Base-by-base conservation (phyloP, 2,113 vertebrate species). In the Stegastes partitus region DNA sequence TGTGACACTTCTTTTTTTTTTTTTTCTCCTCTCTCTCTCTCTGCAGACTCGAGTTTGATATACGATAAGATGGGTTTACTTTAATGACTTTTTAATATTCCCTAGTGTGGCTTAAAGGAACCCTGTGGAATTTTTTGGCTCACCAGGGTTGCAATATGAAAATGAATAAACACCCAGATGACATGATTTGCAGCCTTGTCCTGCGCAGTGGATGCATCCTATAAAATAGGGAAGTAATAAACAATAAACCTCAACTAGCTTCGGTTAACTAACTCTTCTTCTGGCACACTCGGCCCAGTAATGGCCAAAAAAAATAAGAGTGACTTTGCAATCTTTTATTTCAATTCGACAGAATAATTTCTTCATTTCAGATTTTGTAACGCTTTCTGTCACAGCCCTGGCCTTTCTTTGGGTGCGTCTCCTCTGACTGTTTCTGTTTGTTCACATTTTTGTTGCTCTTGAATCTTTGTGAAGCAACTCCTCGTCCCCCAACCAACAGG, bases 41-140 rank as follows among this genome's bases (percentile, higher is more conserved):
- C 57, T 67, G 57, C 65, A 71, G 54, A 69, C 21, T 19, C 21
- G 28, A 12, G 51, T 56, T 37, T 64, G 62, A 71, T 68, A 72
- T 53, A 65, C 5, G 28, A 62, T 54, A 28, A 47, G 22, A 68
- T 57, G 16, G 31, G 39, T 53, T 76, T 25, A 57, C 58, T 58
- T 73, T 25, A 68, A 65, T 23, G 37, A 58, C 58, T 74, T 44
- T 25, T 68, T 72, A 51, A 59, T 62, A 53, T 23, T 28, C 62
- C 74, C 25, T 11, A 44, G 34, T 68, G 58, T 31, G 76, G 26
- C 51, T 78, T 55, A 23, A 79, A 73, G 54, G 51, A 51, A 44
- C 12, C 5, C 1, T 63, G 37, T 49, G 11, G 18, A 31, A 45
- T 54, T 49, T 54, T 49, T 62, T 67, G 21, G 15, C 76, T 39